Conservation (phyloP, 2,113 vertebrate species). For the Hirundichthys speculiger region DNA sequence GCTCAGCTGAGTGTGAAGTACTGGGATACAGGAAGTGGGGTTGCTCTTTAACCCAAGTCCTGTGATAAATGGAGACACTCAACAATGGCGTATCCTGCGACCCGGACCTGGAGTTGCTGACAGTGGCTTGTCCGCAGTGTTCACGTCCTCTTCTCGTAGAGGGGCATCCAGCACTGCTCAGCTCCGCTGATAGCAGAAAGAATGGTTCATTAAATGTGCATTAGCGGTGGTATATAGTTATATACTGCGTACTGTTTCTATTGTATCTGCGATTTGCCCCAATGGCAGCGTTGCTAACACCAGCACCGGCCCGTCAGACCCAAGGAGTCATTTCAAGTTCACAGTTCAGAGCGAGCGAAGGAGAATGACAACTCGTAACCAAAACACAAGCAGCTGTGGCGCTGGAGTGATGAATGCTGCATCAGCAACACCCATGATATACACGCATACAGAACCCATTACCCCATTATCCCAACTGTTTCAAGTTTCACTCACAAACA, state of each 20-base stretch:
- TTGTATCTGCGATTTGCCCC: slow-evolving; percentile 58
- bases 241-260: slow-evolving; percentile 2
- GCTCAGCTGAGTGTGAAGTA: slow-evolving; percentile 83
- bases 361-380: slow-evolving; percentile 55
- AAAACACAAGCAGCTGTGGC: slow-evolving; percentile 84
- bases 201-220: slow-evolving; percentile 1
- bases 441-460: slow-evolving; percentile 56
- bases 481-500: slow-evolving; percentile 72
- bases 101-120: slow-evolving; percentile 82
- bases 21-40: slow-evolving; percentile 81
- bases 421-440: slow-evolving; percentile 73
- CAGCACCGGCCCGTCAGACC: slow-evolving; percentile 29
- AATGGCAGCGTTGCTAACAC: slow-evolving; percentile 20
- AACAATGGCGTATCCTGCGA: slow-evolving; percentile 95
- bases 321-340: slow-evolving; percentile 67
- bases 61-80: slow-evolving; percentile 94
- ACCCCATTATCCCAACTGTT: slow-evolving; percentile 56
- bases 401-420: slow-evolving; percentile 70
- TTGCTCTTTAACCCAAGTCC: slow-evolving; percentile 86
- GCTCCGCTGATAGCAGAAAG: slow-evolving; percentile 31
- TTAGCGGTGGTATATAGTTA: neutral
- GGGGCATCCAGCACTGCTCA: slow-evolving; percentile 25
- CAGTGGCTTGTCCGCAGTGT: slow-evolving; percentile 77
- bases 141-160: slow-evolving; percentile 56
- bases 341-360: slow-evolving; percentile 67